These are phyloP conservation scores for Medauroidea extradentata DNA, from an alignment of 1,140 invertebrate species.

Conservation along the genomic window DNA sequence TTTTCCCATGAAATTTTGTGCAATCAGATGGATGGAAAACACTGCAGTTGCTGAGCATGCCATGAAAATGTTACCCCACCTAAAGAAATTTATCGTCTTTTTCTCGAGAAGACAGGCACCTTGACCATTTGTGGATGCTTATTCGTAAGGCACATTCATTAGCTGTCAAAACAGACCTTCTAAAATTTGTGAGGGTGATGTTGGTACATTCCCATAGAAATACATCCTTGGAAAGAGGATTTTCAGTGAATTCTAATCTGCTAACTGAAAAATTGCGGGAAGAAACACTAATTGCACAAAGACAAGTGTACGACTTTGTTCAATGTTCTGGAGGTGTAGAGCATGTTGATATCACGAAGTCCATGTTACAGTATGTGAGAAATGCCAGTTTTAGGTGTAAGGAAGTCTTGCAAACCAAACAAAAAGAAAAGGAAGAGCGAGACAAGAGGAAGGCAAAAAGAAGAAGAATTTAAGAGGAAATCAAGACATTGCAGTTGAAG, in stretches of 20 bases:
- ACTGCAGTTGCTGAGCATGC: conserved; percentile 12
- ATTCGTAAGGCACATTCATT: conserved; percentile 12
- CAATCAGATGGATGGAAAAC: conserved; percentile 14
- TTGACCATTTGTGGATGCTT: conserved; percentile 7
- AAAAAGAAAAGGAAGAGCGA: too few species aligned
- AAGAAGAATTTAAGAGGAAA: too few species aligned
- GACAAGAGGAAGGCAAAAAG: too few species aligned
- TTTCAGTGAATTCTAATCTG: too few species aligned
- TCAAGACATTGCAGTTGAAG: too few species aligned
- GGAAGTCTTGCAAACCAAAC: too few species aligned
- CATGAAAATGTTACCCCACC: conserved; percentile 5
- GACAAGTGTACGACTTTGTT: conserved; percentile 18
- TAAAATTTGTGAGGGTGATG: conserved; percentile 18
- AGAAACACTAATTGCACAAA: conserved; percentile 20
- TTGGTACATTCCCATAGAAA: conserved; percentile 18
- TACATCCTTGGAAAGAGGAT: too few species aligned
- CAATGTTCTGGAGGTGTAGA: conserved; percentile 3
- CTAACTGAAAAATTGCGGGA: conserved; percentile 1
- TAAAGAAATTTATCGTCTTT: not conserved
- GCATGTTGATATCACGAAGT: conserved; percentile 10
- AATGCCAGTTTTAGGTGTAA: too few species aligned
- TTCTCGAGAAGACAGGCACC: too few species aligned
- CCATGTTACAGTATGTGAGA: too few species aligned
- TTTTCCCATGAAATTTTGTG: conserved; percentile 13
- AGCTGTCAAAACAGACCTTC: conserved; percentile 7